Evolutionary conservation across 2,113 vertebrate genomes (phyloP).

Genomic region (Heloderma charlesbogerti): DNA sequence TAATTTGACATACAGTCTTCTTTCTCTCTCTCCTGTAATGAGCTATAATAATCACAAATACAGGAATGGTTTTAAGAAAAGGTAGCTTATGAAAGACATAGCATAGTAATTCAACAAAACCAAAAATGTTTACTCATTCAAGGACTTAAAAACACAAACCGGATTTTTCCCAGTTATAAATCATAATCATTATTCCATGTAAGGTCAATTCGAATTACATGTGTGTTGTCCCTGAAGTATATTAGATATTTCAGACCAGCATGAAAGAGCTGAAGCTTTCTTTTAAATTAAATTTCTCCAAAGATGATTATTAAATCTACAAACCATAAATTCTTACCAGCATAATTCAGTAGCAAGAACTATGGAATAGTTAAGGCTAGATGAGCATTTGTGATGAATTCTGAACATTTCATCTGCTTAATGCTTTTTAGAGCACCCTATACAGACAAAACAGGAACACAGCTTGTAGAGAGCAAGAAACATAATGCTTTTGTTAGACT

Average conservation of each 20-base stretch:
- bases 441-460: neutral
- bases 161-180: neutral
- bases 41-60: slow-evolving; percentile 25
- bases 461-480: neutral
- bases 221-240: neutral
- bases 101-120: neutral
- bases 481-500: neutral
- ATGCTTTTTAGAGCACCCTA: neutral
- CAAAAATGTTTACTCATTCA: neutral
- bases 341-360: neutral
- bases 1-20: slow-evolving; percentile 30
- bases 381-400: neutral
- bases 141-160: neutral
- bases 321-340: neutral
- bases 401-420: neutral
- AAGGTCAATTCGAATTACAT: neutral
- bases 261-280: neutral
- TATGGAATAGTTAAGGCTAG: neutral
- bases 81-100: neutral
- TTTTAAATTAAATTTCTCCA: slow-evolving; percentile 4
- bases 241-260: neutral
- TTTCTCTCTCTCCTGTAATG: slow-evolving; percentile 20
- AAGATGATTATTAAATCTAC: neutral
- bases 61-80: slow-evolving; percentile 9
- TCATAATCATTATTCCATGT: neutral